Base-by-base conservation (phyloP, 2,888 invertebrate species). In the Melieria crassipennis region DNA sequence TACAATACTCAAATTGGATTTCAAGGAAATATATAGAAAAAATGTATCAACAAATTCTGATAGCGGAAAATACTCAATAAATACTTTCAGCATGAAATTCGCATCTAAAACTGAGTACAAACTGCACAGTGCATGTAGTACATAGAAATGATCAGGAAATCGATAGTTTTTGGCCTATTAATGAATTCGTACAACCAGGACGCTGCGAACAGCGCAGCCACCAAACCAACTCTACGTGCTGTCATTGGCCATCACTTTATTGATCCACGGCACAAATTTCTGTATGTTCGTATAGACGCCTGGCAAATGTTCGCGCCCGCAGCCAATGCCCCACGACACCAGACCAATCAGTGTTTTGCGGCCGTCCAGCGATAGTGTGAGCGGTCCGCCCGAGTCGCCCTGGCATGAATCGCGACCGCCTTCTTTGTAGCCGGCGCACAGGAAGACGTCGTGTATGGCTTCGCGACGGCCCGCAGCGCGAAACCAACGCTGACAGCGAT, bases 211-310 rank as follows among this genome's bases (percentile, higher is more conserved):
- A 2, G 30, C 30, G 30, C 30, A 30, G 30, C 30, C 30, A n/a
- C 60, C 50, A 10, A 42, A 7, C 48, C 61, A 57, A 43, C 43
- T 72, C 75, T 85, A 86, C 83, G 83, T 80, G 75, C 82, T 85
- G 62, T 87, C 87, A 48, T 87, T 87, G 74, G 85, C 86, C 88
- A 95, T 91, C 46, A 95, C 92, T 87, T 94, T 94, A 81, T 94
- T 94, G 65, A 96, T 92, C 96, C 96, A 96, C 30, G 95, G 95
- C 77, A 95, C 94, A 84, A 96, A 96, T 84, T 94, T 94, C 84
- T 96, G 95, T 83, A 96, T 95, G 81, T 96, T 96, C 1, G 96
- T 96, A 83, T 96, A 96, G 5, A 96, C 96, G 3, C 96, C 96
- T 0, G 96, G 96, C 7, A 96, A 86, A 80, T 96, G 95, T 80